Percentiles rank a stretch among this genome's conserved stretches.
Evolutionary conservation across 2,797 vertebrate species (phyloP).

Genomic region (Martes flavigula): DNA sequence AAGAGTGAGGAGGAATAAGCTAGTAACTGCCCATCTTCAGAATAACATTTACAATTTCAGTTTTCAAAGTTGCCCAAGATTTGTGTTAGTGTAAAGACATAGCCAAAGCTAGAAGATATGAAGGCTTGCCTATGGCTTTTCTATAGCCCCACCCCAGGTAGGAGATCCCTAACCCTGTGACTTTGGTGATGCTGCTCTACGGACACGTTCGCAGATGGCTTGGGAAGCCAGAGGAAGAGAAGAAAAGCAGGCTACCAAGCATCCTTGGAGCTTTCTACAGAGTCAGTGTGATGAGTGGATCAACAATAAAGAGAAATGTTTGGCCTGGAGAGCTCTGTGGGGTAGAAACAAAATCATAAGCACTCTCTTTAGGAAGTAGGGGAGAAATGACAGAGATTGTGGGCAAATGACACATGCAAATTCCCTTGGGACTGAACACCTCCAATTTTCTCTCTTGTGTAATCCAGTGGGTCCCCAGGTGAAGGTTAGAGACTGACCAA

Average conservation of each 20-base stretch:
- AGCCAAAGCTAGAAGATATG: background rate
- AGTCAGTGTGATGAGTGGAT: background rate
- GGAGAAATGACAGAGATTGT: background rate
- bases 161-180: background rate
- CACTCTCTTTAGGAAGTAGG: background rate
- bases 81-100: background rate
- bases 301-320: too few species aligned
- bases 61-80: background rate
- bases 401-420: too few species aligned
- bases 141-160: background rate
- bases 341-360: background rate
- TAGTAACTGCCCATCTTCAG: background rate
- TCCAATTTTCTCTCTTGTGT: background rate
- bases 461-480: background rate
- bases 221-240: background rate
- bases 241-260: background rate
- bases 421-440: background rate
- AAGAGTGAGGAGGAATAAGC: background rate
- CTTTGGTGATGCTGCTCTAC: background rate
- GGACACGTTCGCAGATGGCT: background rate
- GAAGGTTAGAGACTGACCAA: background rate
- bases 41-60: background rate
- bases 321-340: background rate
- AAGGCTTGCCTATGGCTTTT: background rate
- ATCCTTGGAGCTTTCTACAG: background rate